Evolutionary conservation across 2,888 invertebrate species (phyloP), one percentile per base, ranked within the genome.

Genomic region (Bellardia pandia): DNA sequence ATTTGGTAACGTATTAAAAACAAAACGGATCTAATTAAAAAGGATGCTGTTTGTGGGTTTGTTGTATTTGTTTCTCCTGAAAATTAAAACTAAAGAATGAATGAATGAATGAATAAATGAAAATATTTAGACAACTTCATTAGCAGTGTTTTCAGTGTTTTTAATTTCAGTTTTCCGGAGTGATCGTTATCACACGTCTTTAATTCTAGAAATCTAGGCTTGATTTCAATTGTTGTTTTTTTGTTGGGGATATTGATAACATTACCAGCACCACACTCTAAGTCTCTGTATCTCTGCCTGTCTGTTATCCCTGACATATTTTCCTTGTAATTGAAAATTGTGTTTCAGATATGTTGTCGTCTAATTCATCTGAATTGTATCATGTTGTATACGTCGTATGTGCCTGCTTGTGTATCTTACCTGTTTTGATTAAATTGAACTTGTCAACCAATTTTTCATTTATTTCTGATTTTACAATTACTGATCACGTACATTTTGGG

Each of bases 11-110:
- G 33, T 37, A 76, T 83, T 69, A 33, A 71, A 51, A 83, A 53
- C 16, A 77, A 78, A 82, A 85, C 87, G 87, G 87, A 87, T 87
- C 87, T 87, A 82, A 85, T 85, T 85, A 87, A 87, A 84, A 81
- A 87, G 85, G 87, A 87, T 87, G 87, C 87, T 87, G 81, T 14
- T 60, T 6, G 53, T 51, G 5, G 30, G 13, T 13, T 58, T 8
- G 42, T 6, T 53, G 7, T 13, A 7, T 51, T 7, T 51, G 56
- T n/a, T 13, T 16, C 45, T 81, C 23, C 56, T 58, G 40, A 8
- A 40, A 51, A 60, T 62, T 48, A 48, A 69, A 37, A 33, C 30
- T 7, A 40, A 40, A 40, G 6, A 40, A 42, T 23, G 23, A 23
- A 23, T 23, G 13, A 45, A 42, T 40, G 64, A 56, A 56, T 62